Evolutionary conservation across 2,888 invertebrate species (phyloP), one percentile per base, ranked within the genome.

Genomic region (Hedya salicella): DNA sequence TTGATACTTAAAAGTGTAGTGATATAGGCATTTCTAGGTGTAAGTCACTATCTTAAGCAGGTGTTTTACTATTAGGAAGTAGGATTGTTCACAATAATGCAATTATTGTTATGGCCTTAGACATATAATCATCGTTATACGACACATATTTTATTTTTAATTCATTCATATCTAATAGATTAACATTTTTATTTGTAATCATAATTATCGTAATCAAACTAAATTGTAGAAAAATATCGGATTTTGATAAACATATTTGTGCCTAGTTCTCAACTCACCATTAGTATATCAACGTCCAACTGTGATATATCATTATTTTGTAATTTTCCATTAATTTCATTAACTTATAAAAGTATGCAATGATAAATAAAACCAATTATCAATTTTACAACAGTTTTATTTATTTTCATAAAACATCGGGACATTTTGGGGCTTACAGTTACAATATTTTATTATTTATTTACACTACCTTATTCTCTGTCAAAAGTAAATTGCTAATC

Each of bases 231-330:
- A 60, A 25, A 16, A 8, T 36, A 52, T 19, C 39, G 19, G 21
- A 52, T 32, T 63, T 59, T 57, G 40, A 61, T 66, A 54, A 48
- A 54, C 21, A 40, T 54, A 46, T 61, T 50, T 14, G 65, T 36
- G 48, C 54, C 49, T 60, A 49, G 48, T 54, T 56, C 25, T 49
- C 21, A 39, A 53, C n/a, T 42, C 40, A 54, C 46, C 44, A 52
- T 59, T 66, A 68, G 81, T 88, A 87, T 85, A 77, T 74, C 79
- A 88, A 87, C 83, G 81, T 79, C 84, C 80, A 87, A 85, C 88
- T 88, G 87, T 88, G 89, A 88, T 89, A 89, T 75, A 53, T 75
- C 69, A 74, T 74, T 74, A 71, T 63, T 71, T 71, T 70, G 68
- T 71, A 74, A 70, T 73, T 70, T 73, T 67, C 60, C 68, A 63